Percentiles rank a stretch among this genome's conserved stretches.
phyloP scores from a whole-genome alignment of 2,113 vertebrate genomes.

The Lampris megalopsis region DNA sequence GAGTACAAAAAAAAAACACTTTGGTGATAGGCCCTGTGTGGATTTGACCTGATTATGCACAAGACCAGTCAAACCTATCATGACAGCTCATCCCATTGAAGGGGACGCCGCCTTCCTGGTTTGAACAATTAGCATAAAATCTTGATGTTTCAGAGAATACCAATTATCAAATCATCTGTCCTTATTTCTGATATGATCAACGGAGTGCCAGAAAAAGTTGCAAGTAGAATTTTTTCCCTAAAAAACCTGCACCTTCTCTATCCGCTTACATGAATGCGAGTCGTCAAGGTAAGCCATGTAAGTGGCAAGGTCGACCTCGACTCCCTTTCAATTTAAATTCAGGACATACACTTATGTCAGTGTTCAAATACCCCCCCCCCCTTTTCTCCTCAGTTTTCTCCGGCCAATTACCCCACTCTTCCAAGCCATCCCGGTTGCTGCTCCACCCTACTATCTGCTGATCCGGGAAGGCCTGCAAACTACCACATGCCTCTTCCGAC shows the following conservation, averaged over 20 bases:
- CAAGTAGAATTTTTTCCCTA: slow-evolving; percentile 21
- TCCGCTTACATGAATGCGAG: not conserved
- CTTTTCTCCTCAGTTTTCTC: no score
- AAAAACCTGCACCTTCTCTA: not conserved
- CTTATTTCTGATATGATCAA: slow-evolving; percentile 13
- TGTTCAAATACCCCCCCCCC: no score
- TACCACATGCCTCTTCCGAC: no score
- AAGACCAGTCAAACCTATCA: slow-evolving; percentile 27
- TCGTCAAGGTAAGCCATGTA: no score
- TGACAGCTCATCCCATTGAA: slow-evolving; percentile 3
- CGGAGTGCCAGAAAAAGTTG: not conserved
- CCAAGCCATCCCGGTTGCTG: no score
- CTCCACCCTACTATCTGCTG: no score
- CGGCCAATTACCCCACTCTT: no score
- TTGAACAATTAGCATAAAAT: slow-evolving; percentile 40
- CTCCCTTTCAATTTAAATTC: no score
- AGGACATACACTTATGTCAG: no score
- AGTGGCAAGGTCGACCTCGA: no score
- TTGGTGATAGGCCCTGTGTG: slow-evolving; percentile 28
- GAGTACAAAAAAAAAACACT: slow-evolving; percentile 30
- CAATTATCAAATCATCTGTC: slow-evolving; percentile 42
- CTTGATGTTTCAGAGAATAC: slow-evolving; percentile 42
- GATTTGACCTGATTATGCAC: slow-evolving; percentile 52
- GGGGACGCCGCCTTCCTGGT: not conserved
- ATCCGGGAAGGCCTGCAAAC: no score